These are phyloP conservation scores for Heliopora coerulea DNA, from an alignment of 92 coral and sea anemone species.

Conservation along the genomic window DNA sequence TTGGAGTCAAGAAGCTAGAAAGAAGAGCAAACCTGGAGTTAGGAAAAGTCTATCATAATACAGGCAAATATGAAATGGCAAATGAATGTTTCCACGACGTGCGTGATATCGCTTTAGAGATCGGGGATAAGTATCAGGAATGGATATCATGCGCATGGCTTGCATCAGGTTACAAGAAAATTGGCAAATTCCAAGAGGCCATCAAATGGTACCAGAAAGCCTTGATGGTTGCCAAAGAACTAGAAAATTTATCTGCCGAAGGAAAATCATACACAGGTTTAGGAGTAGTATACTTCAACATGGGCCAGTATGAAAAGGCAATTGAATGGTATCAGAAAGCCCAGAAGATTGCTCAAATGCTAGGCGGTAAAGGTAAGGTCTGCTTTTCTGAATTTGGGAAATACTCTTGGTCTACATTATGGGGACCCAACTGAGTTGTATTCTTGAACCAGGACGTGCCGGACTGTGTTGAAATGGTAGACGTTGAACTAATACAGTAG, in stretches of 20 bases:
- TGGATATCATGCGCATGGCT: neutral
- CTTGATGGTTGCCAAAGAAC: constrained; percentile 33
- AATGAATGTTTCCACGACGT: neutral
- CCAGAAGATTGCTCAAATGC: constrained; percentile 32
- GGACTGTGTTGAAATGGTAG: too few relatives aligned
- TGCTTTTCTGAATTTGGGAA: too few relatives aligned
- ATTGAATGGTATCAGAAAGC: constrained; percentile 26
- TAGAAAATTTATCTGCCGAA: constrained; percentile 11
- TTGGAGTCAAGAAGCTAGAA: neutral
- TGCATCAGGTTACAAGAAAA: neutral
- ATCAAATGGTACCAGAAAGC: constrained; percentile 7
- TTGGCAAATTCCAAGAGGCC: neutral
- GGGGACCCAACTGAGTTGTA: too few relatives aligned
- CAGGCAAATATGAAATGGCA: neutral
- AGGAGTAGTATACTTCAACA: constrained; percentile 1
- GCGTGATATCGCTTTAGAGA: neutral
- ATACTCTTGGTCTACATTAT: too few relatives aligned
- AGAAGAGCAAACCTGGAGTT: neutral
- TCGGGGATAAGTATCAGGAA: neutral
- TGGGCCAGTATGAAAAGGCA: constrained; percentile 32
- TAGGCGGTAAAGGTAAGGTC: neutral
- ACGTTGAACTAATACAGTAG: too few relatives aligned
- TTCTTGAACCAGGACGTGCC: too few relatives aligned
- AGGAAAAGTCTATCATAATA: neutral
- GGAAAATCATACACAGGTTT: neutral